Conservation (phyloP, 2,888 invertebrate genomes). For the Halictus ligatus region DNA sequence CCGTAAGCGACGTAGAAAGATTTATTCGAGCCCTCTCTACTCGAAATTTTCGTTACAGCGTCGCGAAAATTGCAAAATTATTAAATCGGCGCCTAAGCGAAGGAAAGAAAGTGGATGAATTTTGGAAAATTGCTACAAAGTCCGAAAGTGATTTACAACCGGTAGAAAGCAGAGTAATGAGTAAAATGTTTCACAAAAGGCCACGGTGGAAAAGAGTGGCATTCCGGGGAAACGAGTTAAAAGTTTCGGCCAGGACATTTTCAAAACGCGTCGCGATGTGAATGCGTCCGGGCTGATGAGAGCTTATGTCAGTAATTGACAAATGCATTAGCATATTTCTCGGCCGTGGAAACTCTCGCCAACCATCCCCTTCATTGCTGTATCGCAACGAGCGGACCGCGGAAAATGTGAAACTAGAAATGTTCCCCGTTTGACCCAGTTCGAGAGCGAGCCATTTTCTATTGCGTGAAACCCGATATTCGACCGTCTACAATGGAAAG, state of each 20-base stretch:
- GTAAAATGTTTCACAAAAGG: neutral
- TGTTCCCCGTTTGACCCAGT: neutral
- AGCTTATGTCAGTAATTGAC: conserved; percentile 3
- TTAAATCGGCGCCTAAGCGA: too few relatives aligned
- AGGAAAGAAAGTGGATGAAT: neutral
- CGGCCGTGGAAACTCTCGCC: conserved; percentile 1
- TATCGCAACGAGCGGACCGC: neutral
- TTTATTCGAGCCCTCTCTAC: too few relatives aligned
- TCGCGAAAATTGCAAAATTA: too few relatives aligned
- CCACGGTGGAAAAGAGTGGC: neutral
- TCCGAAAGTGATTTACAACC: neutral
- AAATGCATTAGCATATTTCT: conserved; percentile 13
- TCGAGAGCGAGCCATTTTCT: neutral
- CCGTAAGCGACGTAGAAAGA: too few relatives aligned
- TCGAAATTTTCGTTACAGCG: too few relatives aligned
- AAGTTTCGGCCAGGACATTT: neutral
- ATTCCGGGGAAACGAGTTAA: neutral
- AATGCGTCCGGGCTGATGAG: neutral
- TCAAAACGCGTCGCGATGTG: neutral
- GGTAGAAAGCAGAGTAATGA: neutral
- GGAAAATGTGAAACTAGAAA: neutral
- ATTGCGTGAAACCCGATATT: neutral
- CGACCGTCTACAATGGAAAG: neutral
- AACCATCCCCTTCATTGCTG: neutral
- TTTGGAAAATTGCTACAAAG: neutral